These are phyloP conservation scores for Threskiornis aethiopicus DNA, from an alignment of 2,797 vertebrate genomes.

Conservation along the genomic window DNA sequence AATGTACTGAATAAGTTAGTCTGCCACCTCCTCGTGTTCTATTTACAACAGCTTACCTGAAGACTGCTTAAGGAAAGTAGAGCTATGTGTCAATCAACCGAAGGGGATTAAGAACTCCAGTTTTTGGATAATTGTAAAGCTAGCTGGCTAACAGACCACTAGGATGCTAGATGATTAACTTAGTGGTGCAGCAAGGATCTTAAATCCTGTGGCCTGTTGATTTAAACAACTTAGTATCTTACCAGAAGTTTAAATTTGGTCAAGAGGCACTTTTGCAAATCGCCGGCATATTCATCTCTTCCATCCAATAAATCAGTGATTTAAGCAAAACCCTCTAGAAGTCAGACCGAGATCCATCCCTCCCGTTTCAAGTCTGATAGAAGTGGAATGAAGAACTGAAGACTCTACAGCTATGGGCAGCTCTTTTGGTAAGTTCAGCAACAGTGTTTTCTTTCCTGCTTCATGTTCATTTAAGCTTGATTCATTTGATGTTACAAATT, in stretches of 20 bases:
- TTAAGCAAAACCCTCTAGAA: not conserved
- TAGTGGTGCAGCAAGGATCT: not conserved
- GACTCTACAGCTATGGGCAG: not conserved
- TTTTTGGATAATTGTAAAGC: conserved; percentile 5
- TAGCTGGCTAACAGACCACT: not conserved
- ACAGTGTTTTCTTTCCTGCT: not conserved
- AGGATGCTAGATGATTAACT: not conserved
- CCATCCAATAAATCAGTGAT: not conserved
- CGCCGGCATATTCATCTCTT: not conserved
- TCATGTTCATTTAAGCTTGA: not conserved
- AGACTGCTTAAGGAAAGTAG: not conserved
- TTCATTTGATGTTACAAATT: not conserved
- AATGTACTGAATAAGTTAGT: conserved; percentile 69
- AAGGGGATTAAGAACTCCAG: not conserved
- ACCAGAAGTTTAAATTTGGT: not conserved
- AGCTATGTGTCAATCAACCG: not conserved
- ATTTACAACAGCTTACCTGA: conserved; percentile 61
- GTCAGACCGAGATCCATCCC: not conserved
- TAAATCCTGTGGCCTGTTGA: not conserved
- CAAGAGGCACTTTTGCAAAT: conserved; percentile 57
- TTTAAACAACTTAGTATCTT: not conserved
- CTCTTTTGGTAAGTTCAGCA: not conserved
- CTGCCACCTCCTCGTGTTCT: not conserved
- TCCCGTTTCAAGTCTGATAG: not conserved
- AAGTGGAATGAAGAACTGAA: not conserved